phyloP scores from a whole-genome alignment of 2,888 invertebrate species.

The Hecatera dysodea region DNA sequence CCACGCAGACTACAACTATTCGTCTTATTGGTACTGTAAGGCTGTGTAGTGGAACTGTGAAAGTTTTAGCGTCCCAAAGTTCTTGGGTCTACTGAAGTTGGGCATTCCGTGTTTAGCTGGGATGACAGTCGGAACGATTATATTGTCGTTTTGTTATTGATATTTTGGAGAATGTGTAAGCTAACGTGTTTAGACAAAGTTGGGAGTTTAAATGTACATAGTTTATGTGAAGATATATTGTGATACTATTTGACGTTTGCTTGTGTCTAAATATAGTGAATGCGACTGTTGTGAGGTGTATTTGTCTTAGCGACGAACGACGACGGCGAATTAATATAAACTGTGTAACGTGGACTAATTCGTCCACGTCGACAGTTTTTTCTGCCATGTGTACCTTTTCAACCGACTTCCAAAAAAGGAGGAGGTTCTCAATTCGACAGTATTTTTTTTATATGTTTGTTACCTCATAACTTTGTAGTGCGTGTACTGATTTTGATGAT shows the following conservation, averaged over 20 bases:
- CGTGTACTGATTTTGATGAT: too few species aligned
- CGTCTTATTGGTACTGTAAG: constrained; percentile 44
- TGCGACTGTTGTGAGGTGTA: too few species aligned
- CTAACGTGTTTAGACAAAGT: constrained; percentile 23
- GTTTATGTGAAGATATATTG: background rate
- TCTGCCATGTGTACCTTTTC: too few species aligned
- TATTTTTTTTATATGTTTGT: too few species aligned
- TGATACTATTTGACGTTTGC: background rate
- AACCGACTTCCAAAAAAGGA: too few species aligned
- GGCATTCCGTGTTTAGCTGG: constrained; percentile 15
- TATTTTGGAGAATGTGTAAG: constrained; percentile 10
- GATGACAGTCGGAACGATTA: constrained; percentile 35
- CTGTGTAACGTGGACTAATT: too few species aligned
- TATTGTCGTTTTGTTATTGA: constrained; percentile 41
- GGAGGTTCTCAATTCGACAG: too few species aligned
- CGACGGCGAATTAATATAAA: too few species aligned
- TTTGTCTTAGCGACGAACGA: too few species aligned
- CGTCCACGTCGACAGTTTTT: too few species aligned
- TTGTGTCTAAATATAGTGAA: too few species aligned
- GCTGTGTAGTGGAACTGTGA: constrained; percentile 13
- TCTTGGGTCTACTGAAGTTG: constrained; percentile 17
- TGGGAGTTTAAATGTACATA: background rate
- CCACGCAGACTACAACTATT: constrained; percentile 35
- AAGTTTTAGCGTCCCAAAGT: constrained; percentile 32
- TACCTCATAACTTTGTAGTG: too few species aligned